Evolutionary conservation across 1,140 invertebrate genomes (phyloP).

Genomic region (Condylostylus longicornis): DNA sequence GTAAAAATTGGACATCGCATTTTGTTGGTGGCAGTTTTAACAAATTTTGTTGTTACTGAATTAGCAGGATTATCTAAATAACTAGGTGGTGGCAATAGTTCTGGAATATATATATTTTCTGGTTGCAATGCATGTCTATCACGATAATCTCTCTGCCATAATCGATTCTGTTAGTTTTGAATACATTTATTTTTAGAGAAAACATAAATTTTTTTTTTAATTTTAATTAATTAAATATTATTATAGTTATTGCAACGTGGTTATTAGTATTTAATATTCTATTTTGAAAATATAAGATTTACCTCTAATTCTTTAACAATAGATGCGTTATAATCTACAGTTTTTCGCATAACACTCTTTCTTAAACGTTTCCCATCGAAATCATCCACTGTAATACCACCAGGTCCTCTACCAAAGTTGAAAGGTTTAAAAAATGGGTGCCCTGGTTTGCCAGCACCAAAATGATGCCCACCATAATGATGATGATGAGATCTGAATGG

Average conservation of each 20-base stretch:
- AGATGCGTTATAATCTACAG: constrained; percentile 95
- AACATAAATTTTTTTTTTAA: too few species aligned
- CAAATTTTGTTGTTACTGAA: constrained; percentile 90
- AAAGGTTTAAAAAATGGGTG: constrained; percentile 24
- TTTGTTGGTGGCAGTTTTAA: constrained; percentile 98
- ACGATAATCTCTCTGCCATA: constrained; percentile 85
- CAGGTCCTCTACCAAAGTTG: constrained; percentile 21
- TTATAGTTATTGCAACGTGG: too few species aligned
- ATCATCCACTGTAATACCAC: constrained; percentile 56
- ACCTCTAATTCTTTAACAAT: constrained; percentile 83
- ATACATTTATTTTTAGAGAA: too few species aligned
- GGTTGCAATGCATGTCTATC: constrained; percentile 78
- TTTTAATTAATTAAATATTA: too few species aligned
- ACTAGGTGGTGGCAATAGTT: constrained; percentile 73
- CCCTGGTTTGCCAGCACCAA: neutral
- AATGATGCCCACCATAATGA: constrained; percentile 2
- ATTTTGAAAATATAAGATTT: neutral
- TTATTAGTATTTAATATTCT: too few species aligned
- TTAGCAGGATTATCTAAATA: constrained; percentile 92
- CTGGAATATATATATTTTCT: constrained; percentile 78
- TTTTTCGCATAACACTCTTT: constrained; percentile 94
- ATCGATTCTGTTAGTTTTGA: constrained; percentile 53
- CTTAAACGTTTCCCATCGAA: constrained; percentile 91
- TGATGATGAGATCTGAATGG: too few species aligned
- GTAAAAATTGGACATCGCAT: constrained; percentile 98